Percentiles rank a stretch among this genome's conserved stretches.
Conservation (phyloP, 2,113 vertebrate species). For the Ctenodactylus gundi region DNA sequence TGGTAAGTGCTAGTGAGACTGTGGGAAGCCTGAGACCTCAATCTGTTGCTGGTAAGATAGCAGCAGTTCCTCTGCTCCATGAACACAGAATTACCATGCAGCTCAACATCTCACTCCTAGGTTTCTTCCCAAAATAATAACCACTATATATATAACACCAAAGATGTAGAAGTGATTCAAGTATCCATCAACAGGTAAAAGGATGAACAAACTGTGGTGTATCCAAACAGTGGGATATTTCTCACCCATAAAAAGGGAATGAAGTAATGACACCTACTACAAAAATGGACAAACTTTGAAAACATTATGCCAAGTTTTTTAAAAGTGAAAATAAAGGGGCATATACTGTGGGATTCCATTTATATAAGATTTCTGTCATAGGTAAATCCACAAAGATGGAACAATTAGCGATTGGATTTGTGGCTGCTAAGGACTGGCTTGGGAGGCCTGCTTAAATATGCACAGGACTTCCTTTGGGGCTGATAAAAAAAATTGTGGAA, state of each 20-base stretch:
- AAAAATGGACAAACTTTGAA: not conserved
- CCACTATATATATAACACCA: not conserved
- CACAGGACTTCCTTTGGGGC: not conserved
- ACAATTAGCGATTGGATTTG: not conserved
- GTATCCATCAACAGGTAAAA: not conserved
- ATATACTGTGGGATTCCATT: not conserved
- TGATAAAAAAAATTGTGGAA: not conserved
- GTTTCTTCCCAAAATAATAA: not conserved
- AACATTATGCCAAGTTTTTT: not conserved
- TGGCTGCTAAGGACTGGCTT: not conserved
- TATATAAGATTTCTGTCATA: not conserved
- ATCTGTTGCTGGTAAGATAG: not conserved
- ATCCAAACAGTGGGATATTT: not conserved
- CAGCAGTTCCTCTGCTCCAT: not conserved
- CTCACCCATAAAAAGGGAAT: not conserved
- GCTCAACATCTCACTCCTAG: not conserved
- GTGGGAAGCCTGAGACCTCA: not conserved
- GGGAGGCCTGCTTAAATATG: not conserved
- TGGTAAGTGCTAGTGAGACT: not conserved
- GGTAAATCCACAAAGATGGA: not conserved
- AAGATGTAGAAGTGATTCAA: not conserved
- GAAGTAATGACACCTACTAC: too few species aligned
- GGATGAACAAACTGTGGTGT: not conserved
- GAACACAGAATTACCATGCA: not conserved
- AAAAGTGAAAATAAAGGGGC: not conserved